Percentiles rank a stretch among this genome's conserved stretches.
Conservation (phyloP, 2,888 invertebrate species). For the Chaetoderma sp. region DNA sequence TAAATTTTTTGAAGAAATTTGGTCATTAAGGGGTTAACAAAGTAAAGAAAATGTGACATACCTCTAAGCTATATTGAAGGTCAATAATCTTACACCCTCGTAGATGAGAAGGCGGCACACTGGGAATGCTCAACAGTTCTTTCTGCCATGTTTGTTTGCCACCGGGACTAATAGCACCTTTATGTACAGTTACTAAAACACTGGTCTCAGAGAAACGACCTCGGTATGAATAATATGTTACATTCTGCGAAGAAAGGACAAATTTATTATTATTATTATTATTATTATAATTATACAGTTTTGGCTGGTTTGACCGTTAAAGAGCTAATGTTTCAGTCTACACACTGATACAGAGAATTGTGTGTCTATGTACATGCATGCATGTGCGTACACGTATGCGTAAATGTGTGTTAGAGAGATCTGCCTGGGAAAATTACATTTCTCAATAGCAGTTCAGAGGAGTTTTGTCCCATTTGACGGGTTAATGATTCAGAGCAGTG, state of each 20-base stretch:
- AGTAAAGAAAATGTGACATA: conserved; percentile 24
- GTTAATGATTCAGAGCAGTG: too few species aligned
- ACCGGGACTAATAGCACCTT: conserved; percentile 57
- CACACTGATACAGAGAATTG: too few species aligned
- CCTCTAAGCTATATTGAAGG: conserved; percentile 61
- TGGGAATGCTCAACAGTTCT: conserved; percentile 58
- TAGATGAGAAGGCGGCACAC: conserved; percentile 58
- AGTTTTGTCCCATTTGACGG: too few species aligned
- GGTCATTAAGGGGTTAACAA: too few species aligned
- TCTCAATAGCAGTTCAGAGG: too few species aligned
- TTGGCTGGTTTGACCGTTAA: too few species aligned
- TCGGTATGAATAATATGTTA: conserved; percentile 62
- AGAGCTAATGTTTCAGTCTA: too few species aligned
- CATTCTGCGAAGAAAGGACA: conserved; percentile 46
- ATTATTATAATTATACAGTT: too few species aligned
- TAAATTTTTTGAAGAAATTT: too few species aligned
- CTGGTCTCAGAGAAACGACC: conserved; percentile 60
- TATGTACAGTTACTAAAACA: conserved; percentile 57
- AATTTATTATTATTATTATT: background rate
- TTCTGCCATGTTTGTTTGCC: conserved; percentile 63
- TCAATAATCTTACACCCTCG: conserved; percentile 62
- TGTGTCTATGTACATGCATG: background rate
- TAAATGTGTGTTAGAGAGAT: background rate
- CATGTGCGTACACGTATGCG: background rate
- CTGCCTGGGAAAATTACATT: too few species aligned